Base-by-base conservation (phyloP, 2,888 invertebrate genomes). In the Sphinx pinastri region DNA sequence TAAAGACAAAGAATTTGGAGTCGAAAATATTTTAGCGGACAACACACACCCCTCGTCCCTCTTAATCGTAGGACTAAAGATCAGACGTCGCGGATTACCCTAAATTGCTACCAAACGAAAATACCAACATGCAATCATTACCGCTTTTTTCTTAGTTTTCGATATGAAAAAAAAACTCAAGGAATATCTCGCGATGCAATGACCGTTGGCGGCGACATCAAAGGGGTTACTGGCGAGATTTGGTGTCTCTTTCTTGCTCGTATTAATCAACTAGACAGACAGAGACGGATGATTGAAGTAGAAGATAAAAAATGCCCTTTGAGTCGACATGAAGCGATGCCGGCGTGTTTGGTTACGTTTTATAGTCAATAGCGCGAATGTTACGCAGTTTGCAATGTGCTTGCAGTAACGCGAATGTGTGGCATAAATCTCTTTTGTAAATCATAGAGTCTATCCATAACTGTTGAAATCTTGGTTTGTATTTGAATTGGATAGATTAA, bases 191-290 rank as follows among this genome's bases (percentile, higher is more conserved):
- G 84, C 88, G 84, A 89, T 86, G 87, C 89, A 86, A 85, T 88
- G 90, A 89, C 91, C 87, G 89, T 88, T 72, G 74, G 86, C 90
- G 93, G 92, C 86, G 82, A 88, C 87, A 86, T 93, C 90, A 93
- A 93, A 90, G 83, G 88, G 85, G 84, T 83, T 85, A 84, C 81
- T 84, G 84, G 89, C 84, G 85, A 84, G 88, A 84, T 84, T 70
- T 75, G 72, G 49, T 71, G 71, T 91, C 91, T 73, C 83, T 67
- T 66, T 89, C 79, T 58, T 11, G 58, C 84, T 67, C 72, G 67
- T 16, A 13, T 13, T 5, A 45, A 19, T 63, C 13, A 49, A 3
- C 19, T 49, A 63, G 77, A 71, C 60, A 72, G 81, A 82, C 72
- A 76, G 77, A 75, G 88, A 86, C 77, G 74, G 81, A 67, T 69